A percentile compares a stretch with the other conserved stretches of the same genome.
Evolutionary conservation across 1,140 invertebrate species (phyloP).

Genomic region (Microplitis mediator): DNA sequence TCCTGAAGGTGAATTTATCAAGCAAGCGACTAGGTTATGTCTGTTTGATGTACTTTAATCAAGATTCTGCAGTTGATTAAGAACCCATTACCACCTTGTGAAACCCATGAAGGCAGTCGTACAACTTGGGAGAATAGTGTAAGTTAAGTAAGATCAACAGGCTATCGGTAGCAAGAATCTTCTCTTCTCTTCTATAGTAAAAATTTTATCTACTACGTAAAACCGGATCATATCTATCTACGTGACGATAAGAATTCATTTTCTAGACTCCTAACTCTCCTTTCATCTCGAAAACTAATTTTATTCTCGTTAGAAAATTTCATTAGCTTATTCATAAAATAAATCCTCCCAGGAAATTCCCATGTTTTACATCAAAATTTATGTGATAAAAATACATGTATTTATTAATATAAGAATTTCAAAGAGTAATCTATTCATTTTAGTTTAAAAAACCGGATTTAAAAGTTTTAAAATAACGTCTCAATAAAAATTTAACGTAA

Average conservation of each 20-base stretch:
- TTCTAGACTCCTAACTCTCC: no score
- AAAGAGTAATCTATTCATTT: no score
- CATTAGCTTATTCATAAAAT: neutral
- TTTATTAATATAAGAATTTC: no score
- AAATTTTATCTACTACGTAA: neutral
- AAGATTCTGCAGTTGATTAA: constrained; percentile 21
- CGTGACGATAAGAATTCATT: neutral
- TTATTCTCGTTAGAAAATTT: neutral
- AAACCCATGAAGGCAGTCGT: constrained; percentile 9
- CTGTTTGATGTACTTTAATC: constrained; percentile 13
- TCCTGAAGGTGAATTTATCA: neutral
- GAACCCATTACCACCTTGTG: constrained; percentile 15
- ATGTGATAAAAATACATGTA: no score
- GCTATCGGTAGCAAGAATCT: constrained; percentile 20
- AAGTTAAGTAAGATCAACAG: constrained; percentile 10
- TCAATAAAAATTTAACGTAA: no score
- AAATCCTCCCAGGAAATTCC: no score
- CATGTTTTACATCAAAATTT: no score
- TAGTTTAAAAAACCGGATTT: no score
- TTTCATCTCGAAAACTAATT: no score
- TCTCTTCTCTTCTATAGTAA: neutral
- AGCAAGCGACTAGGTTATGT: neutral
- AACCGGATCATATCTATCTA: neutral
- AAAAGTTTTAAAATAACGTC: no score
- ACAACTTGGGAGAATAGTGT: neutral